Percentiles rank a stretch among this genome's conserved stretches.
Conservation (phyloP, 2,797 vertebrate genomes). For the Myotis pilosus region DNA sequence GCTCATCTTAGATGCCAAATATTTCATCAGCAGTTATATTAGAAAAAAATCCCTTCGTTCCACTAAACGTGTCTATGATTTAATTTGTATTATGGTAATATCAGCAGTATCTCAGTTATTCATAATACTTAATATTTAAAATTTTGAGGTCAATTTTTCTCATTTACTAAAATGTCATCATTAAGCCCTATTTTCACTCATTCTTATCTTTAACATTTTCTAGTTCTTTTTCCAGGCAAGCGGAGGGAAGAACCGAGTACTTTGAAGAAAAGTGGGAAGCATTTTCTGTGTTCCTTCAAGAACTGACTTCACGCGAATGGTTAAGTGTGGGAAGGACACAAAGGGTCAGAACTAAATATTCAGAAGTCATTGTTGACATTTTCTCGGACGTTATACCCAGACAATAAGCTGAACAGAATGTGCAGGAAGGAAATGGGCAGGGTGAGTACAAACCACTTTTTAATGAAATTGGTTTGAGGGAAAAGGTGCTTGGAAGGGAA, state of each 20-base stretch:
- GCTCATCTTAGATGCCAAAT: not conserved
- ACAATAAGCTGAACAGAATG: no score
- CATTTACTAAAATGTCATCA: not conserved
- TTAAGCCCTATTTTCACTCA: not conserved
- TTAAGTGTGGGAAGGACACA: not conserved
- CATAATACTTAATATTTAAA: not conserved
- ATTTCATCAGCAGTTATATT: not conserved
- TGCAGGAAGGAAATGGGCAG: no score
- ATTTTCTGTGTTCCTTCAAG: not conserved
- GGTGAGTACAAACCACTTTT: no score
- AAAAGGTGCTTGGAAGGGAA: no score
- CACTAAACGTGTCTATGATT: not conserved
- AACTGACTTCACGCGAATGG: not conserved
- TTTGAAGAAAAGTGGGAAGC: not conserved
- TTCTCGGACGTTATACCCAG: no score
- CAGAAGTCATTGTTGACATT: no score
- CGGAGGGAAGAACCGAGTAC: not conserved
- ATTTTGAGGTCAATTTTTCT: not conserved
- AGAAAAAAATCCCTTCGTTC: not conserved
- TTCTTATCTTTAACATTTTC: not conserved
- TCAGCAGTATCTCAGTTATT: not conserved
- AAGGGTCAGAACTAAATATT: no score
- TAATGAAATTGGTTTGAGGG: no score
- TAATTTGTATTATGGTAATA: not conserved
- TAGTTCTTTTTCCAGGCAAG: not conserved